Evolutionary conservation across 2,888 invertebrate genomes (phyloP), one percentile per base, ranked within the genome.

Genomic region (Apoda limacodes): DNA sequence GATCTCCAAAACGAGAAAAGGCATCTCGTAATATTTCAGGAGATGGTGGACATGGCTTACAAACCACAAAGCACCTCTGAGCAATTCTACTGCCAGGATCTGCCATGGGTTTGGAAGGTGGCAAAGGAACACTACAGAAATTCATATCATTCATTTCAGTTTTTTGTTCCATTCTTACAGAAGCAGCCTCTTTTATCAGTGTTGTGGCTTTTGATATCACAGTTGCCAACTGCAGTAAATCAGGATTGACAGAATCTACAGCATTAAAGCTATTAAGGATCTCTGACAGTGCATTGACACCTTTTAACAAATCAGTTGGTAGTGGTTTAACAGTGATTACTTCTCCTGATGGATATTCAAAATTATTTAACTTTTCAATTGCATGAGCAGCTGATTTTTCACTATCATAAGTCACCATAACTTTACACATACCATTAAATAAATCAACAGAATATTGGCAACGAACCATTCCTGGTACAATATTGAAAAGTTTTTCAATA

Each of bases 271-370:
- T 65, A 31, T 69, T 69, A 1, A 78, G 68, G 35, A 80, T 68
- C 33, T 51, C 54, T 22, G 62, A 55, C 10, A 80, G 52, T 36
- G 66, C 69, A 45, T 52, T 63, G 13, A 72, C 76, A 31, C 67
- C 78, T 42, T 62, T 60, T 31, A 52, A 59, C 17, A 78, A 43
- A 24, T 65, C 60, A 41, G 78, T 80, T 10, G 62, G 60, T 44
- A 89, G 86, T 9, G 87, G 86, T 57, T 86, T 87, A 1, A 92
- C 89, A 38, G 90, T 87, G 48, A 95, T 75, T 28, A 91, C 82
- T 56, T 91, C 90, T 19, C 95, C 95, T 11, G 92, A 90, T 0
- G 96, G 96, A 72, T 95, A 97, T 66, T 96, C 95, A 64, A 94
- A 91, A 5, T 93, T 92, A 60, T 96, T 90, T 30, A 96, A 80